Conservation (phyloP, 2,113 vertebrate species). For the Poeciliopsis turrubarensis region DNA sequence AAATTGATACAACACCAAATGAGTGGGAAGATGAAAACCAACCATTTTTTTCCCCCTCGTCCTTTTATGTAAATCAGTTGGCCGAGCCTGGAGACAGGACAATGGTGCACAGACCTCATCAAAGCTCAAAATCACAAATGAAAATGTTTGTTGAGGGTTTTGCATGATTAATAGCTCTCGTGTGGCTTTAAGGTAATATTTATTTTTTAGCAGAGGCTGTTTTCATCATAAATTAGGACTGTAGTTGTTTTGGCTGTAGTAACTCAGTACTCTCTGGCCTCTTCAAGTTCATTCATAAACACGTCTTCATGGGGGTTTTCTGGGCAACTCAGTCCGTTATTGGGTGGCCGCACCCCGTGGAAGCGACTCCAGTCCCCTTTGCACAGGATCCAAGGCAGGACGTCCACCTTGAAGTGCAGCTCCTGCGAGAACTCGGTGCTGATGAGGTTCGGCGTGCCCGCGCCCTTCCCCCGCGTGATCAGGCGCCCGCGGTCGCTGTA, state of each 20-base stretch:
- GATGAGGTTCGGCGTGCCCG: slow-evolving; percentile 88
- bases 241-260: slow-evolving; percentile 58
- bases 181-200: slow-evolving; percentile 28
- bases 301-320: slow-evolving; percentile 88
- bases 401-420: slow-evolving; percentile 94
- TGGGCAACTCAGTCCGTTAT: slow-evolving; percentile 84
- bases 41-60: slow-evolving; percentile 17
- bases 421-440: slow-evolving; percentile 91
- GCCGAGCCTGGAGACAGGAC: slow-evolving; percentile 37
- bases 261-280: slow-evolving; percentile 89
- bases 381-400: slow-evolving; percentile 92
- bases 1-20: slow-evolving; percentile 57
- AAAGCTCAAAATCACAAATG: slow-evolving; percentile 31
- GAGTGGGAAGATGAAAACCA: slow-evolving; percentile 52
- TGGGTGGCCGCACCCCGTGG: slow-evolving; percentile 86
- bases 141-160: slow-evolving; percentile 25
- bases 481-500: slow-evolving; percentile 84
- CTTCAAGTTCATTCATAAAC: slow-evolving; percentile 90
- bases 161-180: slow-evolving; percentile 17
- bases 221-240: slow-evolving; percentile 51
- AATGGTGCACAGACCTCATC: slow-evolving; percentile 28
- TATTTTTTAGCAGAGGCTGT: slow-evolving; percentile 28
- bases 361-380: slow-evolving; percentile 95
- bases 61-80: slow-evolving; percentile 20
- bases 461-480: slow-evolving; percentile 91